Percentiles rank a stretch among this genome's conserved stretches.
phyloP scores from a whole-genome alignment of 2,113 vertebrate genomes.

The Spilogale gracilis region DNA sequence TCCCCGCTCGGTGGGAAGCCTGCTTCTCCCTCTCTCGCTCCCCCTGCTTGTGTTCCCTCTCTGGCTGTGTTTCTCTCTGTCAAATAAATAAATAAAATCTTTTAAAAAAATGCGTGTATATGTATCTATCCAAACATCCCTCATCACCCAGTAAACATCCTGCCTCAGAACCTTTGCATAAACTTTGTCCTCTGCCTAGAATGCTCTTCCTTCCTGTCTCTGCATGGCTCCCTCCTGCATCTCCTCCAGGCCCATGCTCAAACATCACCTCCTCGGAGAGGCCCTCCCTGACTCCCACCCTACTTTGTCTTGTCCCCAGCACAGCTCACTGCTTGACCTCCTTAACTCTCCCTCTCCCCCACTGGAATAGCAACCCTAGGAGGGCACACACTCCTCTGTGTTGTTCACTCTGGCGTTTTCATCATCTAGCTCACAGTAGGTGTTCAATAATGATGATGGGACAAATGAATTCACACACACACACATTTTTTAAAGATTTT shows the following conservation, averaged over 20 bases:
- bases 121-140: neutral
- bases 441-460: neutral
- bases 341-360: neutral
- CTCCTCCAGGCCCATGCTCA: neutral
- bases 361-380: fast-evolving
- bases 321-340: neutral
- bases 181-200: neutral
- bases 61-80: no score
- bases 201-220: neutral
- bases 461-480: neutral
- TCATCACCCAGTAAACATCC: neutral
- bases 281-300: neutral
- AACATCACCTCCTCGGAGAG: neutral
- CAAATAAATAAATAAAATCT: no score
- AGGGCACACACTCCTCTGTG: neutral
- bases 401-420: neutral
- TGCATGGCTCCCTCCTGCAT: neutral
- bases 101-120: no score
- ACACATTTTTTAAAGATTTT: neutral
- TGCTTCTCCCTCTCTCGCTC: no score
- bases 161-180: neutral
- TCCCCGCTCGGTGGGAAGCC: no score
- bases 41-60: no score
- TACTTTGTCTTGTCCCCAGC: no score
- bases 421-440: neutral